Base-by-base conservation (phyloP, 2,113 vertebrate species). In the Oreochromis niloticus region DNA sequence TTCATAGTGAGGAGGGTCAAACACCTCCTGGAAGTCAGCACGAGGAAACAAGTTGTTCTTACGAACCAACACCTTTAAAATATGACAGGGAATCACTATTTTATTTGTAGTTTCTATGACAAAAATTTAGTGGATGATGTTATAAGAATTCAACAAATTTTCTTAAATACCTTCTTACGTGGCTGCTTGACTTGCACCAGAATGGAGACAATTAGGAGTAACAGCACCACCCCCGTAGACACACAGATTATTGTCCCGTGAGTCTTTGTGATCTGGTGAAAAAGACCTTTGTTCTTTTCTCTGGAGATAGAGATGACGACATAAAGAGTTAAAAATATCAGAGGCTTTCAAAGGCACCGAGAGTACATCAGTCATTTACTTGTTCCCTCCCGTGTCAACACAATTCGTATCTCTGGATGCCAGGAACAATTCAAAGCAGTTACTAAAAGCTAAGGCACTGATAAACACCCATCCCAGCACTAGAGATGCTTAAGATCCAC, bases 171-270 rank as follows among this genome's bases (percentile, higher is more conserved):
- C 95, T 99, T 99, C 93, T 99, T 99, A 27, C 98, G 97, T 24
- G 98, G 98, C 91, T 99, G 98, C 88, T 98, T 98, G 90, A 99
- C 95, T 94, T 99, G 98, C 32, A 99, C 98, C 81, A 98, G 92
- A 89, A 99, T 96, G 85, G 98, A 99, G 95, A 99, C 95, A 56
- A 98, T 95, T 68, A 99, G 97, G 57, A 99, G 98, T 78, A 99
- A 97, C 89, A 99, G 94, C 91, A 99, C 98, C 59, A 99, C 95
- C 16, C 98, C 98, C 27, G 98, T 97, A 1, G 98, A 98, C 84
- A 98, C 96, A 50, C 97, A 97, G 93, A 99, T 99, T 32, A 98
- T 95, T 41, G 97, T 99, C 79, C 97, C 97, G 0, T 99, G 98
- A 52, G 98, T 98, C 93, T 93, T 98, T 85, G 97, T 98, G 93